Evolutionary conservation across 2,113 vertebrate genomes (phyloP), one percentile per base, ranked within the genome.

Genomic region (Corvus cornix): DNA sequence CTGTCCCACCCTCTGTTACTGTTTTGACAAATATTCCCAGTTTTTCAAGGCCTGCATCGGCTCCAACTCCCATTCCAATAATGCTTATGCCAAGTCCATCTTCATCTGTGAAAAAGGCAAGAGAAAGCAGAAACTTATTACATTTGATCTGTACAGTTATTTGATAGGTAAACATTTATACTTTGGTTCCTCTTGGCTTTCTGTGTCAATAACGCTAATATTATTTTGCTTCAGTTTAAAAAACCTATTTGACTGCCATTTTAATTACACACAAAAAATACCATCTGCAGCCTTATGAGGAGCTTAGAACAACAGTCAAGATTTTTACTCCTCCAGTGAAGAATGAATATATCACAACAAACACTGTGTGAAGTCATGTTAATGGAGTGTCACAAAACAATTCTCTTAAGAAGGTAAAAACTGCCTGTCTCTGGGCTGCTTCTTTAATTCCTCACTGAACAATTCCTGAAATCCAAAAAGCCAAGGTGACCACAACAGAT

Each of bases 21-120:
- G 99, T 99, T 98, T 99, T 99, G 84, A 99, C 99, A 74, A 99
- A 99, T 98, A 99, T 99, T 83, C 99, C 99, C 82, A 99, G 98
- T 93, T 99, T 99, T 97, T 99, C 99, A 91, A 99, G 98, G 9
- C 99, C 99, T 21, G 99, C 99, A 78, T 99, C 99, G 46, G 99
- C 99, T 84, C 99, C 99, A 3, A 99, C 99, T n/a, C 99, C 99
- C 99, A 99, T 99, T 92, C 99, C 99, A 76, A 99, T 99, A 93
- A 99, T 99, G 83, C 99, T 99, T 98, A 99, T 99, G 46, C 99
- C 99, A 91, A 99, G 98, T 53, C 99, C 99, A 39, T 99, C 99
- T 28, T 99, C 99, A 97, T 99, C 99, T 99, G 97, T 56, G 91
- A 95, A 97, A 96, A 53, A 87, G 39, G 43, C 23, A 80, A 94